Evolutionary conservation across 2,888 invertebrate genomes (phyloP), one percentile per base, ranked within the genome.

Genomic region (Drosophila cognata): DNA sequence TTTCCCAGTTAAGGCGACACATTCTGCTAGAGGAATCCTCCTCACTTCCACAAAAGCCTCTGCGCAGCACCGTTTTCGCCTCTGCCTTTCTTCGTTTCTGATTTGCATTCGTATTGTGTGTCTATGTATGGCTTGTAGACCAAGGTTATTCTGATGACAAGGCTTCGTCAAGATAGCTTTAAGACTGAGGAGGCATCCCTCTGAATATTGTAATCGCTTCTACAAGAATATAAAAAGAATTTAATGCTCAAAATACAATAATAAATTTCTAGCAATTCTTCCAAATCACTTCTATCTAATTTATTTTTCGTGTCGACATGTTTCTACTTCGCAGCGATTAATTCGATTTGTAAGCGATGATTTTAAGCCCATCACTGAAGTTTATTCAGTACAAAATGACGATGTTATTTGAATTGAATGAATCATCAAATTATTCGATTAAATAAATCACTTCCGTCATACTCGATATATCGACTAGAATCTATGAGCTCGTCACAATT

Each of bases 361-460:
- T 21, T 10, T 57, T 10, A 21, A 21, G 29, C 25, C 5, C 31
- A 43, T 57, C 57, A 29, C 41, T 31, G 7, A 36, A 13, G 7
- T 28, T 11, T 55, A 18, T 4, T 18, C n/a, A 29, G 16, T 11
- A 29, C n/a, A 46, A 46, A 46, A 25, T 46, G 4, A 46, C 25
- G 46, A 46, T 25, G 21, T 25, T 46, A 38, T 38, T 56, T 36
- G n/a, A 28, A 13, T 38, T 35, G 35, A 53, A 36, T 36, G 55
- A 36, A 13, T 55, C 36, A 36, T 28, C 11, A 28, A 36, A n/a
- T 28, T 36, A 55, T 18, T 36, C 18, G 25, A n/a, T 28, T 18
- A n/a, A 13, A n/a, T 21, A 29, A 7, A 16, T 31, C 4, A 31
- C 31, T 31, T 29, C 52, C 52, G 7, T 31, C 18, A n/a, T 55